Conservation (phyloP, 2,113 vertebrate species). For the Turnix velox region DNA sequence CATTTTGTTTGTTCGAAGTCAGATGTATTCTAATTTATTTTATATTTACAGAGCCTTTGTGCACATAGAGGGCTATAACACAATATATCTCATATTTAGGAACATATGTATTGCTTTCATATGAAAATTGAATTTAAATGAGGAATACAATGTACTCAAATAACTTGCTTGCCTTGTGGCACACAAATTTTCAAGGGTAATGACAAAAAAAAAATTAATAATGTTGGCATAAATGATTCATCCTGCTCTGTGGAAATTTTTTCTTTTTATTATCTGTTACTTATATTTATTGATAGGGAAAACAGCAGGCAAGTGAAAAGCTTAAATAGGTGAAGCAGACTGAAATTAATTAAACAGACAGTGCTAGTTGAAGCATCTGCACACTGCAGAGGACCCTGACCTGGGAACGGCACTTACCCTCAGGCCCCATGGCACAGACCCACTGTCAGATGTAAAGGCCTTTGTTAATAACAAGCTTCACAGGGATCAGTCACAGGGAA, state of each 20-base stretch:
- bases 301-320: conserved; percentile 58
- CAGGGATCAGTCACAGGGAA: conserved; percentile 65
- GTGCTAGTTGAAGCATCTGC: conserved; percentile 57
- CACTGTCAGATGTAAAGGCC: conserved; percentile 43
- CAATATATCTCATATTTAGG: neutral
- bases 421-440: conserved; percentile 56
- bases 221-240: conserved; percentile 28
- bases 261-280: conserved; percentile 24
- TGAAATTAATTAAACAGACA: conserved; percentile 72
- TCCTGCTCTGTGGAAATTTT: neutral
- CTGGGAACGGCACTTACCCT: conserved; percentile 59
- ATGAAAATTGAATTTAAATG: neutral
- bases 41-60: neutral
- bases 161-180: neutral
- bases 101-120: neutral
- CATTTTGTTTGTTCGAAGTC: neutral
- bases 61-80: neutral
- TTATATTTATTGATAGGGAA: conserved; percentile 55
- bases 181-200: neutral
- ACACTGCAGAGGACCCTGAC: conserved; percentile 40
- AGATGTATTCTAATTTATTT: neutral
- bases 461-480: conserved; percentile 61
- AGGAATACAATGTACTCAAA: neutral
- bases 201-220: neutral
- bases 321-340: conserved; percentile 65